Percentiles rank a stretch among this genome's conserved stretches.
Evolutionary conservation across 2,797 vertebrate genomes (phyloP).

Genomic region (Dipus sagitta): DNA sequence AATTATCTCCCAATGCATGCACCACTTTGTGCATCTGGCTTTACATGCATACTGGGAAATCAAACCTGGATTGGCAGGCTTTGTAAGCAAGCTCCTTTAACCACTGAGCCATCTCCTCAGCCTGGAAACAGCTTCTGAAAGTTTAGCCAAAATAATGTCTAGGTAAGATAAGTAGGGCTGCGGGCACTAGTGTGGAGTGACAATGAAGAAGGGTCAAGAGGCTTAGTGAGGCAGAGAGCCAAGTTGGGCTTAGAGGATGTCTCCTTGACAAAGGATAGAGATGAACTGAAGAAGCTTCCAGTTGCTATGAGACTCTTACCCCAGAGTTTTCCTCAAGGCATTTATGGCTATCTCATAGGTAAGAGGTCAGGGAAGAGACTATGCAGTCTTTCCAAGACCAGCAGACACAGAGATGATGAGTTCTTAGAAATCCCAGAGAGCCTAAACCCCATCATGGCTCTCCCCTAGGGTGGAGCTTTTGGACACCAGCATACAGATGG

Average conservation of each 20-base stretch:
- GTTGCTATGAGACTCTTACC: not conserved
- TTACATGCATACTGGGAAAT: too few relatives aligned
- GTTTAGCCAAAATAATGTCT: not conserved
- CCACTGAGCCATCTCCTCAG: too few relatives aligned
- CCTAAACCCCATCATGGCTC: not conserved
- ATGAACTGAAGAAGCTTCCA: not conserved
- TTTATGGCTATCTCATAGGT: not conserved
- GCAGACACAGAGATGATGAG: too few relatives aligned
- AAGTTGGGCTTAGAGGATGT: not conserved
- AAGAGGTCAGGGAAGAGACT: not conserved
- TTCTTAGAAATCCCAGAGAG: not conserved
- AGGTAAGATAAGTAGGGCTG: not conserved
- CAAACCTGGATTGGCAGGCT: too few relatives aligned
- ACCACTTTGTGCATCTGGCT: too few relatives aligned
- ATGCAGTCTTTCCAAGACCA: not conserved
- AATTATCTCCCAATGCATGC: too few relatives aligned
- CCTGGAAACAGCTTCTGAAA: not conserved
- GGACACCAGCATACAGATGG: not conserved
- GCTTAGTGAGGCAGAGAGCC: not conserved
- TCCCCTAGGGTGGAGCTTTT: not conserved
- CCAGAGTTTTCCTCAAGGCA: not conserved
- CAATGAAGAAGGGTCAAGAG: not conserved
- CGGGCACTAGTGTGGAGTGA: rapidly evolving
- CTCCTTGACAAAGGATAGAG: not conserved
- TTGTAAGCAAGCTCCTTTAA: too few relatives aligned